Evolutionary conservation across 2,888 invertebrate genomes (phyloP).

Genomic region (Dryococelus australis): DNA sequence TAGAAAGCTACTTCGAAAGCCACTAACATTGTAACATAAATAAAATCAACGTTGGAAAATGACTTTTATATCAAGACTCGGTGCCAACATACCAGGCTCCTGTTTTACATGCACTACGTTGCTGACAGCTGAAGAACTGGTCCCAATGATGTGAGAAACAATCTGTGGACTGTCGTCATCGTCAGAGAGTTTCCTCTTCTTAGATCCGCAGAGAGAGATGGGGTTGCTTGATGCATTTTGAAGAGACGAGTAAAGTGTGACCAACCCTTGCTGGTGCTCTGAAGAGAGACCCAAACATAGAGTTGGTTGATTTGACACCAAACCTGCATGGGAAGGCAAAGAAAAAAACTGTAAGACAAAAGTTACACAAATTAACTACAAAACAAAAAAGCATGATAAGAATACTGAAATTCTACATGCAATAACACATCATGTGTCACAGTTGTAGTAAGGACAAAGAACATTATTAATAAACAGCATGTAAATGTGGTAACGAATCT

Average conservation of each 20-base stretch:
- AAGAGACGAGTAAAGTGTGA: constrained; percentile 53
- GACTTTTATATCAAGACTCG: too few relatives aligned
- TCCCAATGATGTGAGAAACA: constrained; percentile 30
- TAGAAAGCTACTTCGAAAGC: too few relatives aligned
- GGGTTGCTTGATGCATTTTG: constrained; percentile 48
- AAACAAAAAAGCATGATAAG: too few relatives aligned
- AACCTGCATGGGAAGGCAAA: constrained; percentile 34
- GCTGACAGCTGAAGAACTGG: constrained; percentile 29
- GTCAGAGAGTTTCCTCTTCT: constrained; percentile 76
- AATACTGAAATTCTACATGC: too few relatives aligned
- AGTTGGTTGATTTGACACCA: constrained; percentile 38
- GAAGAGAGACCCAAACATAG: constrained; percentile 50
- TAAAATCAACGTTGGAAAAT: too few relatives aligned
- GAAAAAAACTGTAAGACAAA: not conserved
- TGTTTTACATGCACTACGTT: constrained; percentile 45
- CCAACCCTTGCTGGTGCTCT: constrained; percentile 54
- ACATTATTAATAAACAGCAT: too few relatives aligned
- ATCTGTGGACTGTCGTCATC: constrained; percentile 31
- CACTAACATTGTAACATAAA: too few relatives aligned
- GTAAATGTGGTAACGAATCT: too few relatives aligned
- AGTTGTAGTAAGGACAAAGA: too few relatives aligned
- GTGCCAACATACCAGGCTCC: constrained; percentile 44
- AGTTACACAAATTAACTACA: not conserved
- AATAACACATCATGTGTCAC: too few relatives aligned
- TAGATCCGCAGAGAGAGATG: constrained; percentile 57